These are phyloP conservation scores for Pica pica DNA, from an alignment of 2,113 vertebrate species.

Conservation along the genomic window DNA sequence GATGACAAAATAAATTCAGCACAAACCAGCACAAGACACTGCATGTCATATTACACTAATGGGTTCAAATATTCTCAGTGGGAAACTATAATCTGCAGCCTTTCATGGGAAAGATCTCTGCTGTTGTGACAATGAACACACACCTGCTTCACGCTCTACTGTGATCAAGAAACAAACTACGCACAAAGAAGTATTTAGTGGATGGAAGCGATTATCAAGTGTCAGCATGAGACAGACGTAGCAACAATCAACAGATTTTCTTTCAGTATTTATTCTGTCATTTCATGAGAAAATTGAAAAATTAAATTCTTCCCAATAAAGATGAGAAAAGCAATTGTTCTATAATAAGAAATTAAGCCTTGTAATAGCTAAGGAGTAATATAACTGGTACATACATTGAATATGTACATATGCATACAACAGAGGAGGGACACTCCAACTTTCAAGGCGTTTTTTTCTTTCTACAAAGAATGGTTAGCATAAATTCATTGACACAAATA, in stretches of 20 bases:
- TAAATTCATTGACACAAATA: neutral
- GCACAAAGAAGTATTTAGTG: neutral
- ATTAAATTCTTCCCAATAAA: neutral
- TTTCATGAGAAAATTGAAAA: neutral
- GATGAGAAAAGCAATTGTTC: neutral
- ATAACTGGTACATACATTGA: neutral
- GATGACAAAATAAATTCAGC: neutral
- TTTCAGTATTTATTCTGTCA: neutral
- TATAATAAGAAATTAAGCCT: neutral
- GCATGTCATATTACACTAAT: neutral
- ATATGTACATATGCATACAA: neutral
- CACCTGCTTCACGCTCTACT: neutral
- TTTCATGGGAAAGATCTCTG: neutral
- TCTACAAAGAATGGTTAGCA: neutral
- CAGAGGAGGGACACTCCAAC: neutral
- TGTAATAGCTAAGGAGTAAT: neutral
- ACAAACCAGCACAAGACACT: neutral
- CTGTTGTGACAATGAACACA: neutral
- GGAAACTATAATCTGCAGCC: neutral
- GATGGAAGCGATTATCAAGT: neutral
- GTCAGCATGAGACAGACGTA: neutral
- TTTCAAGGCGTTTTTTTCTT: neutral
- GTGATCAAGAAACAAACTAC: neutral
- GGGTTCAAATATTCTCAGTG: neutral
- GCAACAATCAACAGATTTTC: neutral